A percentile compares a stretch with the other conserved stretches of the same genome.
Conservation (phyloP, 2,113 vertebrate species). For the Brachyistius frenatus region DNA sequence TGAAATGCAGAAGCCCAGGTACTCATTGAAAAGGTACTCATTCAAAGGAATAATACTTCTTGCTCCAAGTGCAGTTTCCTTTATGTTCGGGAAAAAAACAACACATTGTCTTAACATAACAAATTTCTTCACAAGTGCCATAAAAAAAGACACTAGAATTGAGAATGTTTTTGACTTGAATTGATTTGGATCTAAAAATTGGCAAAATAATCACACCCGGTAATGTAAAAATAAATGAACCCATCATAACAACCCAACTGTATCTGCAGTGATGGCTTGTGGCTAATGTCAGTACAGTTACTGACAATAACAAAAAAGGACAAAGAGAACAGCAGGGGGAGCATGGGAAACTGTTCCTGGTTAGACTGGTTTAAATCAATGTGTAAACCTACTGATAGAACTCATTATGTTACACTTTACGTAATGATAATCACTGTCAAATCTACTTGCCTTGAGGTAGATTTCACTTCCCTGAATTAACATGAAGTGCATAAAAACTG, state of each 20-base stretch:
- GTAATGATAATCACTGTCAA: conserved; percentile 2
- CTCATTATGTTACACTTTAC: conserved; percentile 12
- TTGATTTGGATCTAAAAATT: too few relatives aligned
- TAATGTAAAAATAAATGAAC: too few relatives aligned
- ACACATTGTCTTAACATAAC: too few relatives aligned
- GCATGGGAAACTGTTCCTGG: neutral
- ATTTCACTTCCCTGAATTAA: neutral
- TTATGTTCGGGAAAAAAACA: too few relatives aligned
- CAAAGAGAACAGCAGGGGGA: conserved; percentile 44
- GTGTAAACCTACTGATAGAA: conserved; percentile 8
- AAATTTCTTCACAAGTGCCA: too few relatives aligned
- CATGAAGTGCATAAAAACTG: neutral
- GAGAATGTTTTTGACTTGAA: too few relatives aligned
- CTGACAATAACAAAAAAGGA: neutral
- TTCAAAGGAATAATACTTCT: too few relatives aligned
- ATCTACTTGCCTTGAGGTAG: neutral
- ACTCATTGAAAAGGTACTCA: too few relatives aligned
- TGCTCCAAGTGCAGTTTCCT: too few relatives aligned
- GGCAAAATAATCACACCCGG: too few relatives aligned
- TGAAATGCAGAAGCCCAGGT: too few relatives aligned
- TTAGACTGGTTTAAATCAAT: conserved; percentile 33
- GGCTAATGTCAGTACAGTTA: conserved; percentile 8
- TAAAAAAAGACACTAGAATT: too few relatives aligned
- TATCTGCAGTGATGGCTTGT: conserved; percentile 23
- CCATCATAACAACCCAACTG: neutral